Conservation (phyloP, 2,797 vertebrate species). For the Vultur gryphus region DNA sequence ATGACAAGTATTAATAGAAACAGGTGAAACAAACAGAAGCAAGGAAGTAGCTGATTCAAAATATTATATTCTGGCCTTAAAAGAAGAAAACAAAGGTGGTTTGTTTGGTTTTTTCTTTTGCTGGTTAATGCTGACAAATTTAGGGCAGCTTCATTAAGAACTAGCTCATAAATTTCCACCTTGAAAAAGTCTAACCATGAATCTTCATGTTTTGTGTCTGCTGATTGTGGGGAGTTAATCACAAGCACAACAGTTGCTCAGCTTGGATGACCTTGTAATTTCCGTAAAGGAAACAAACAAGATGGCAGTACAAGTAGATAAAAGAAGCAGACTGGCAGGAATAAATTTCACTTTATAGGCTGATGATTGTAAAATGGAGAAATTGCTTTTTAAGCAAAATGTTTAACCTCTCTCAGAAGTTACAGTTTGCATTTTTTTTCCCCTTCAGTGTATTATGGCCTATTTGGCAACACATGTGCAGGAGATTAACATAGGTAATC, state of each 20-base stretch:
- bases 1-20: neutral
- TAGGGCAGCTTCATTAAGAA: neutral
- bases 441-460: neutral
- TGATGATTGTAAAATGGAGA: neutral
- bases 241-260: conserved; percentile 18
- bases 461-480: neutral
- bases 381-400: conserved; percentile 1
- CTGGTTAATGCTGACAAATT: neutral
- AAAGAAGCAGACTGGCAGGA: neutral
- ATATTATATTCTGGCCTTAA: neutral
- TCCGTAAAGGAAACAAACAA: conserved; percentile 6
- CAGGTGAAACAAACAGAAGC: neutral
- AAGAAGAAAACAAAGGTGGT: neutral
- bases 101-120: neutral
- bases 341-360: neutral
- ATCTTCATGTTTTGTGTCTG: neutral
- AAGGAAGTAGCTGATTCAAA: neutral
- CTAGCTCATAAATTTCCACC: conserved; percentile 15
- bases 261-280: conserved; percentile 36
- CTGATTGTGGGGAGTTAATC: conserved; percentile 29
- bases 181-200: conserved; percentile 37
- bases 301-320: neutral
- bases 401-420: conserved; percentile 6
- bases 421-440: neutral
- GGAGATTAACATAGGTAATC: neutral